phyloP scores from a whole-genome alignment of 2,113 vertebrate species.

The Cromileptes altivelis region DNA sequence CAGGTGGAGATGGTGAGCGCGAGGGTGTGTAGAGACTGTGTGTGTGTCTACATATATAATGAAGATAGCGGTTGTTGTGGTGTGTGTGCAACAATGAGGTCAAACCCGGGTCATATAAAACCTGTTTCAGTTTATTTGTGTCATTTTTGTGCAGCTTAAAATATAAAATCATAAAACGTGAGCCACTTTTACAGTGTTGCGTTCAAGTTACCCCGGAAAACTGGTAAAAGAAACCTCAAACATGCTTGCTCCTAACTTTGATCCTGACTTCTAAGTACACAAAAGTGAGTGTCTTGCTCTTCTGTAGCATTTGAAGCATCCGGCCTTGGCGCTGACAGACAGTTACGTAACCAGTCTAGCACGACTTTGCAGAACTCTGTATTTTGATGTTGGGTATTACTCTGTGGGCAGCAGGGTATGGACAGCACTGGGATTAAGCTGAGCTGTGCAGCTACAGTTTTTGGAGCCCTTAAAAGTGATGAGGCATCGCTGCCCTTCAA shows the following conservation, averaged over 20 bases:
- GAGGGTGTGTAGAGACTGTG: background rate
- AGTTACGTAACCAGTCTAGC: conserved; percentile 66
- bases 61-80: background rate
- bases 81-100: conserved; percentile 13
- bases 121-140: background rate
- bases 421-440: conserved; percentile 69
- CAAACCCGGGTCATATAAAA: conserved; percentile 7
- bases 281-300: conserved; percentile 7
- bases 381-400: conserved; percentile 50
- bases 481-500: conserved; percentile 53
- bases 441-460: conserved; percentile 52
- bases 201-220: background rate
- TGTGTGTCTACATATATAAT: background rate
- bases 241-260: background rate
- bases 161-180: no score
- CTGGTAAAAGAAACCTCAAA: background rate
- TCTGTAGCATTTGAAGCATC: conserved; percentile 18
- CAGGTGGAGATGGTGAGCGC: conserved; percentile 93
- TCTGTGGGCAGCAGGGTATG: conserved; percentile 39
- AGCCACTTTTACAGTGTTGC: background rate
- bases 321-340: conserved; percentile 31
- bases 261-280: conserved; percentile 6
- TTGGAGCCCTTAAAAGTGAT: conserved; percentile 52
- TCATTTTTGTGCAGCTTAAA: background rate
- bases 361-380: conserved; percentile 62